Evolutionary conservation across 2,797 vertebrate genomes (phyloP), one percentile per base, ranked within the genome.

Genomic region (Crocodylus rhombifer): DNA sequence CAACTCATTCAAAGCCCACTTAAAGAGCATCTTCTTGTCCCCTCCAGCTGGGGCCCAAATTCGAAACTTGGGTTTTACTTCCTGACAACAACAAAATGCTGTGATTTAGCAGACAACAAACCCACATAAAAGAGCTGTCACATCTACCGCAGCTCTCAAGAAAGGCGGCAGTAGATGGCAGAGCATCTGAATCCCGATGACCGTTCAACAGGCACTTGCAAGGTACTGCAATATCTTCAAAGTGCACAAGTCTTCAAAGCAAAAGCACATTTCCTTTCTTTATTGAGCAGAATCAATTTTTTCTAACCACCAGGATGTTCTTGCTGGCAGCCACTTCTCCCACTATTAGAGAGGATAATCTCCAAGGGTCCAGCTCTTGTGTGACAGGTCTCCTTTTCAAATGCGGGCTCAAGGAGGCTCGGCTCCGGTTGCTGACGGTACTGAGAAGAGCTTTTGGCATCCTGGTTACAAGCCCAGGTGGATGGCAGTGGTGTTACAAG

Each of bases 131-230:
- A 91, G 60, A 95, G 83, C 83, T 74, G 42, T 14, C 77, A 74
- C 67, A 88, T 93, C 80, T 96, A 93, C 93, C 1, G 0, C 2
- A 67, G 94, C 91, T 90, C 56, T 74, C 75, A 93, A 93, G 90
- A 11, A 51, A 4, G 62, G 28, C 69, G 80, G 77, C 60, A 83
- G 91, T 77, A 28, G 94, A 93, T 93, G 93, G 92, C 92, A 79
- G 84, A 94, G 88, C 88, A 86, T 3, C 95, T 82, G 86, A 81
- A 63, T 88, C 6, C 89, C 3, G 82, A 69, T 42, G 42, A 42
- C 64, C 79, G 80, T 87, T 83, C 61, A 87, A 64, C 75, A 65
- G 80, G n/a, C 84, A 75, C 63, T 94, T 94, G 92, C 89, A n/a
- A 15, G 61, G 87, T 67, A 74, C 82, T 51, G 8, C 82, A 56